Conservation (phyloP, 1,140 invertebrate species). For the Brachionus sp. region DNA sequence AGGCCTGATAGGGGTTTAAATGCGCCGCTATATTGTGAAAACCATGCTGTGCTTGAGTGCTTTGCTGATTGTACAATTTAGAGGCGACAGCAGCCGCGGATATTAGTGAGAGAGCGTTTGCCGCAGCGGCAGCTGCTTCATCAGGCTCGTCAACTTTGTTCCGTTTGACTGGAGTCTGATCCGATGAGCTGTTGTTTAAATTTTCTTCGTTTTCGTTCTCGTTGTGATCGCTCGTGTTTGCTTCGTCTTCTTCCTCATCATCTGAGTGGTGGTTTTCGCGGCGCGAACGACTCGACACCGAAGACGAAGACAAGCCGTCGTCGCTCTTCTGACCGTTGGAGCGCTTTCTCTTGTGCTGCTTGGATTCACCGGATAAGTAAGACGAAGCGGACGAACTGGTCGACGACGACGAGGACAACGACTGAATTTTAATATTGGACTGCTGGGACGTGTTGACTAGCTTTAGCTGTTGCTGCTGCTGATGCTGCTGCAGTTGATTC, state of each 20-base stretch:
- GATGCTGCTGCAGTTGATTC: not conserved
- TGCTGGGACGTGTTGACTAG: not conserved
- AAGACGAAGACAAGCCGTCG: not conserved
- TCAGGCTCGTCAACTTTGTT: not conserved
- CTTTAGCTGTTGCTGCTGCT: slow-evolving; percentile 1
- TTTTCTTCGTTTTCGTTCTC: not conserved
- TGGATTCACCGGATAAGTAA: slow-evolving; percentile 1
- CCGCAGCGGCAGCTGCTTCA: slow-evolving; percentile 9
- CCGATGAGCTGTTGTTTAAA: not conserved
- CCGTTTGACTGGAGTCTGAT: slow-evolving; percentile 21
- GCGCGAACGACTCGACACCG: not conserved
- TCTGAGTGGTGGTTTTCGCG: not conserved
- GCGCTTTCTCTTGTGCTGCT: slow-evolving; percentile 1
- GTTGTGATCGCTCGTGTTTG: not conserved
- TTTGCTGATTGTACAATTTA: slow-evolving; percentile 37
- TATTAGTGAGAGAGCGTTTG: slow-evolving; percentile 25
- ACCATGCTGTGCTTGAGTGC: not conserved
- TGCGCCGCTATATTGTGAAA: not conserved
- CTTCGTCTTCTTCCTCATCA: slow-evolving; percentile 33
- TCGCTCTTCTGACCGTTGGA: slow-evolving; percentile 16
- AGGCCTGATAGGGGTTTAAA: not conserved
- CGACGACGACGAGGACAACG: slow-evolving; percentile 25
- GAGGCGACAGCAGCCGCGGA: slow-evolving; percentile 36
- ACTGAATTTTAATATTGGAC: not conserved
- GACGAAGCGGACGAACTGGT: slow-evolving; percentile 31